Percentiles rank a stretch among this genome's conserved stretches.
phyloP scores from a whole-genome alignment of 2,888 invertebrate species.

The Hipparchia semele region DNA sequence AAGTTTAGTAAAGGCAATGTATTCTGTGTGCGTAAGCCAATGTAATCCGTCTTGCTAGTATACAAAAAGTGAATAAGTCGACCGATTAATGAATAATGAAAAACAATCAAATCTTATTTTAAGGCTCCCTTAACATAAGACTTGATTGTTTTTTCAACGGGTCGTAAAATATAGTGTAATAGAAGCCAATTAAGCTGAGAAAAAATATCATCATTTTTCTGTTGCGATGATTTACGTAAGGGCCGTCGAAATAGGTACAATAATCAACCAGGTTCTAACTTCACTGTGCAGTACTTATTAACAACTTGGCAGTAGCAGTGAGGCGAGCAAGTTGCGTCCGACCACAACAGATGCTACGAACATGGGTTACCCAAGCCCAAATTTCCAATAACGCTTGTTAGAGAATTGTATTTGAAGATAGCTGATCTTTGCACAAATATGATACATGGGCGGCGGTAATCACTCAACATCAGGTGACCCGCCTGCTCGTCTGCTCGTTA shows the following conservation, averaged over 20 bases:
- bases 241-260: too few relatives aligned
- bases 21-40: slow-evolving; percentile 1
- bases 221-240: too few relatives aligned
- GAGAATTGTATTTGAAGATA: not conserved
- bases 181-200: too few relatives aligned
- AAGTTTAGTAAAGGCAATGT: not conserved
- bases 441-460: too few relatives aligned
- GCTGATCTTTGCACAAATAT: not conserved
- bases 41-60: slow-evolving; percentile 6
- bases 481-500: too few relatives aligned
- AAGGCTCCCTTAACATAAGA: too few relatives aligned
- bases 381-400: not conserved
- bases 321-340: slow-evolving; percentile 7
- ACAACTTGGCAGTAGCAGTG: slow-evolving; percentile 13
- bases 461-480: too few relatives aligned
- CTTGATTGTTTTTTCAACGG: too few relatives aligned
- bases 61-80: not conserved
- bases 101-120: too few relatives aligned
- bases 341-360: slow-evolving; percentile 12
- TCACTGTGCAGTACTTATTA: not conserved
- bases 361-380: not conserved
- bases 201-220: too few relatives aligned
- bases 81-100: too few relatives aligned
- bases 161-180: too few relatives aligned
- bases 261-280: not conserved